A percentile compares a stretch with the other conserved stretches of the same genome.
Evolutionary conservation across 37 sponge, comb jelly and placozoan genomes (phyloP).

Genomic region (Dysidea cf. avara): DNA sequence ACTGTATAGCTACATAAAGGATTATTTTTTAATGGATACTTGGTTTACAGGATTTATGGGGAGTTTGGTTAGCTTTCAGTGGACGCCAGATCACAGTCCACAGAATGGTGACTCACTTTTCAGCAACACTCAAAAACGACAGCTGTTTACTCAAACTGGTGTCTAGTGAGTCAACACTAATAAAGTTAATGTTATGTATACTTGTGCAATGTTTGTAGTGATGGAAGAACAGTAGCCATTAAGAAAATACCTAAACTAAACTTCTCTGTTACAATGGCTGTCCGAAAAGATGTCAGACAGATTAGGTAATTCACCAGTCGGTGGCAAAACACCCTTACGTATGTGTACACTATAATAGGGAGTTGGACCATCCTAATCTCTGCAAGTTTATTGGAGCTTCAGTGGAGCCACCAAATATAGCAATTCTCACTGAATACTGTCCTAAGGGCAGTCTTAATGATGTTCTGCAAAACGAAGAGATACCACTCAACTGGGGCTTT

Average conservation of each 20-base stretch:
- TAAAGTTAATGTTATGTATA: too few relatives aligned
- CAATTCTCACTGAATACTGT: conserved; percentile 87
- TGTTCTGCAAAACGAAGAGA: conserved; percentile 88
- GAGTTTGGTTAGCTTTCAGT: conserved; percentile 49
- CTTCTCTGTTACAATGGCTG: conserved; percentile 39
- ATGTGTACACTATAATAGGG: conserved; percentile 31
- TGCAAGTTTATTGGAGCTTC: conserved; percentile 88
- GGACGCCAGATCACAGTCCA: conserved; percentile 3
- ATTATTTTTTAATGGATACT: background rate
- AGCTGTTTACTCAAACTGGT: conserved; percentile 69
- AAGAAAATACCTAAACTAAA: conserved; percentile 52
- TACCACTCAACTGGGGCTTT: conserved; percentile 92
- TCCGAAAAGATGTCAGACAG: conserved; percentile 75
- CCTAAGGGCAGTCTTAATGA: conserved; percentile 92
- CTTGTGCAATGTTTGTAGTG: conserved; percentile 45
- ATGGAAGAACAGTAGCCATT: conserved; percentile 77
- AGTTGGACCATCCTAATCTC: conserved; percentile 81
- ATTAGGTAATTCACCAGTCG: conserved; percentile 64
- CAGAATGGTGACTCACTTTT: conserved; percentile 6
- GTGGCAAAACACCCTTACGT: background rate
- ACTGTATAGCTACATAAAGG: too few relatives aligned
- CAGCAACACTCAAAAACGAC: conserved; percentile 21
- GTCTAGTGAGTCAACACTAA: conserved; percentile 63
- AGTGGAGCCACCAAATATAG: conserved; percentile 31
- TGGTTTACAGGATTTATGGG: conserved; percentile 46